phyloP scores from a whole-genome alignment of 2,888 invertebrate genomes.

The Cephus nigrinus region DNA sequence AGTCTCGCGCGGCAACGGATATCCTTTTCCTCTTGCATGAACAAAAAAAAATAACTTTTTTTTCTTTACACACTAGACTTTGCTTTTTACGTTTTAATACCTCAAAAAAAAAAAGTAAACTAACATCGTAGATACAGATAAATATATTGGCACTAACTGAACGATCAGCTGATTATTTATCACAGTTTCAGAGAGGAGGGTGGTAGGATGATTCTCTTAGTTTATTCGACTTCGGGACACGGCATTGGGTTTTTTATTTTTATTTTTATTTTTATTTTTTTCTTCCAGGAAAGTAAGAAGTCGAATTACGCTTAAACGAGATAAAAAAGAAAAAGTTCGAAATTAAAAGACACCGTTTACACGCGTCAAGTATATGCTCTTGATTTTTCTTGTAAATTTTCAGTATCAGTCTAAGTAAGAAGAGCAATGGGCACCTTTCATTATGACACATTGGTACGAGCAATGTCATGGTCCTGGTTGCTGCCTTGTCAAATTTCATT shows the following conservation, averaged over 20 bases:
- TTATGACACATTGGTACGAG: not conserved
- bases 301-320: no score
- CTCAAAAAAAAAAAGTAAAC: not conserved
- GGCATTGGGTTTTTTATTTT: not conserved
- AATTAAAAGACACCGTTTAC: not conserved
- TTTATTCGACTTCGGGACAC: not conserved
- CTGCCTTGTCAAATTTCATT: not conserved
- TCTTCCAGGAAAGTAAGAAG: not conserved
- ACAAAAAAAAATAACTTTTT: not conserved
- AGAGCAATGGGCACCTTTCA: not conserved
- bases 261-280: no score
- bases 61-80: not conserved
- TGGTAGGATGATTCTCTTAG: not conserved
- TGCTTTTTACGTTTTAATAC: not conserved
- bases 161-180: not conserved
- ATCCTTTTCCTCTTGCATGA: slow-evolving; percentile 8
- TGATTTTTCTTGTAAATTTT: not conserved
- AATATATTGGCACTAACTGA: not conserved
- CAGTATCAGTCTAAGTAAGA: not conserved
- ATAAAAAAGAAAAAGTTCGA: not conserved
- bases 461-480: not conserved
- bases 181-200: not conserved
- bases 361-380: not conserved
- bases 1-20: not conserved
- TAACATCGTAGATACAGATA: not conserved